phyloP scores from a whole-genome alignment of 2,888 invertebrate genomes.

The Cephus sareptanus region DNA sequence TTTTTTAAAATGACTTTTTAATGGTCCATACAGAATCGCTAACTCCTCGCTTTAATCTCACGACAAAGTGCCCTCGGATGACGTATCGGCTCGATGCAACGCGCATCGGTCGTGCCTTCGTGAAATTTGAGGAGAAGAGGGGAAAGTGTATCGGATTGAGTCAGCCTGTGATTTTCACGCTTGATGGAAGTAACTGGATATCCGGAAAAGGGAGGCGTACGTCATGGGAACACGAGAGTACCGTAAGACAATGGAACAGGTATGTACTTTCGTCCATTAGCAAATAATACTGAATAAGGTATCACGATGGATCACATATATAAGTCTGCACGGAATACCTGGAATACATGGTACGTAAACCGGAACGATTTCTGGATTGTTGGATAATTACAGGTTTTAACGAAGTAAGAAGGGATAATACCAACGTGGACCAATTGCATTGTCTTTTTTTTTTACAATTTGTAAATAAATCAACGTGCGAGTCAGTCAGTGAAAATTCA shows the following conservation, averaged over 20 bases:
- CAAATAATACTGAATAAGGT: neutral
- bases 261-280: neutral
- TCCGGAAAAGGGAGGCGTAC: neutral
- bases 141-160: constrained; percentile 34
- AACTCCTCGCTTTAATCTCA: neutral
- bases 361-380: neutral
- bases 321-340: neutral
- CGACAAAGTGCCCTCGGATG: neutral
- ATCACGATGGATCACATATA: neutral
- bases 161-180: constrained; percentile 31
- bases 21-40: neutral
- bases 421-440: neutral
- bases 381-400: neutral
- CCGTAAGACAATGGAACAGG: neutral
- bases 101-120: neutral
- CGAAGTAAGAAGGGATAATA: neutral
- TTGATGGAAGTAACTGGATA: constrained; percentile 20
- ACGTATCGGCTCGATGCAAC: neutral
- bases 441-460: neutral
- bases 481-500: neutral
- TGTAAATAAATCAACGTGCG: neutral
- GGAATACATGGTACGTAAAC: neutral
- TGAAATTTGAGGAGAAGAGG: neutral
- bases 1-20: neutral
- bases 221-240: neutral